Conservation (phyloP, 2,888 invertebrate species). For the Vannuccia rotundouncinata region DNA sequence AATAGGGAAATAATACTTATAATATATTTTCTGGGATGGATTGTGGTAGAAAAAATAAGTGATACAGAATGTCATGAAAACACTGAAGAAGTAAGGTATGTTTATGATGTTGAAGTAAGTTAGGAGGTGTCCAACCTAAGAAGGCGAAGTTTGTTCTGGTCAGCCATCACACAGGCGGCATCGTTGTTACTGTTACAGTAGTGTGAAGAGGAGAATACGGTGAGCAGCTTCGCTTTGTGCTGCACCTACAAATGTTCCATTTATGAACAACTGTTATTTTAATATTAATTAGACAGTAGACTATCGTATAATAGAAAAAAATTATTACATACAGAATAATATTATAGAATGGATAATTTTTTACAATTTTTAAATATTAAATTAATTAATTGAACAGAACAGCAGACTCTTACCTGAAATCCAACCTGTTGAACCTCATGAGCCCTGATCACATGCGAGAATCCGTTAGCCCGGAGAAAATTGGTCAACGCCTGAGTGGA, state of each 20-base stretch:
- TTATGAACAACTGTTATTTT: too few species aligned
- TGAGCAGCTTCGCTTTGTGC: slow-evolving; percentile 65
- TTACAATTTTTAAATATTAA: too few species aligned
- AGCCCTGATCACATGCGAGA: slow-evolving; percentile 68
- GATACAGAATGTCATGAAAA: not conserved
- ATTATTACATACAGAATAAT: too few species aligned
- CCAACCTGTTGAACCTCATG: slow-evolving; percentile 69
- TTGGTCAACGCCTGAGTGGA: slow-evolving; percentile 65
- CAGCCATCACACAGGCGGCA: slow-evolving; percentile 66
- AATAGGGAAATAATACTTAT: too few species aligned
- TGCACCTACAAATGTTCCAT: slow-evolving; percentile 62
- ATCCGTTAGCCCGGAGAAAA: slow-evolving; percentile 64
- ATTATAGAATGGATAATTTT: too few species aligned
- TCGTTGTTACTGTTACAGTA: slow-evolving; percentile 70
- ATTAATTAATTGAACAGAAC: too few species aligned
- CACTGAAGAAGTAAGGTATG: not conserved
- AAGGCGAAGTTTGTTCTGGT: slow-evolving; percentile 64
- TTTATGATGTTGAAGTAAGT: not conserved
- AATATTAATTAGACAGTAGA: too few species aligned
- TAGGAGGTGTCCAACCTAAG: slow-evolving; percentile 61
- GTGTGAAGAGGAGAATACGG: slow-evolving; percentile 69
- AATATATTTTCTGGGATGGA: too few species aligned
- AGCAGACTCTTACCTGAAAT: slow-evolving; percentile 64
- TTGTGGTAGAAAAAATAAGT: not conserved
- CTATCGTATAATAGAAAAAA: too few species aligned